These are phyloP conservation scores for Petrocephalus sullivani DNA, from an alignment of 2,797 vertebrate species.

Conservation along the genomic window DNA sequence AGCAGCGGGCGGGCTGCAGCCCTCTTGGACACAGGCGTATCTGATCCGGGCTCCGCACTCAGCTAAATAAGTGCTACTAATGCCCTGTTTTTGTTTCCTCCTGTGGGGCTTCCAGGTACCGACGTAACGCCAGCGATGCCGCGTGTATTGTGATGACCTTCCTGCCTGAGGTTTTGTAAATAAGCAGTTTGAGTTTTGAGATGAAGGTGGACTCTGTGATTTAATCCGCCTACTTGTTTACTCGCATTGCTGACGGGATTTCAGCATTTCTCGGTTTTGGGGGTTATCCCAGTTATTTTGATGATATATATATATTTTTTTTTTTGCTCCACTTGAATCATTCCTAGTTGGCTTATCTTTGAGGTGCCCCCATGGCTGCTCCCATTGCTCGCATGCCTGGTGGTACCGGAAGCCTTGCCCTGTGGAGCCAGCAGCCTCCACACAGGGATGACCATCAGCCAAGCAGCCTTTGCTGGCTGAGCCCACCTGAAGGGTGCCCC, in stretches of 20 bases:
- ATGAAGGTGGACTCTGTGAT: constrained; percentile 44
- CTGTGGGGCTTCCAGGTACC: constrained; percentile 21
- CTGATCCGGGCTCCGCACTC: constrained; percentile 38
- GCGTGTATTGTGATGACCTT: constrained; percentile 20
- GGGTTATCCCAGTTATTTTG: not conserved
- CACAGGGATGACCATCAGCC: not conserved
- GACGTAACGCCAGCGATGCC: constrained; percentile 30
- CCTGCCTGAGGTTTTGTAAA: constrained; percentile 13
- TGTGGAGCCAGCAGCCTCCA: not conserved
- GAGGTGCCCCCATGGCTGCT: not conserved
- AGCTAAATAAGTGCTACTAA: constrained; percentile 27
- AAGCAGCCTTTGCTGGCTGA: not conserved
- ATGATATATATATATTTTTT: not conserved
- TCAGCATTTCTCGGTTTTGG: not conserved
- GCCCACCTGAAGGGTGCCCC: not conserved
- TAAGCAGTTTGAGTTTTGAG: constrained; percentile 24
- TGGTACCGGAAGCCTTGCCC: not conserved
- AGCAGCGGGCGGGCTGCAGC: constrained; percentile 20
- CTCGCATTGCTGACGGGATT: constrained; percentile 41
- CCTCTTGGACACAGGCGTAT: constrained; percentile 7
- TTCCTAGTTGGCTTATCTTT: not conserved
- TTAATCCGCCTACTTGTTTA: constrained; percentile 50
- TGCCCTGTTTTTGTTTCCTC: constrained; percentile 16
- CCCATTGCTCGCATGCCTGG: not conserved
- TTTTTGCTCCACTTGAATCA: not conserved